Evolutionary conservation across 2,797 vertebrate genomes (phyloP), one percentile per base, ranked within the genome.

Genomic region (Setipinna tenuifilis): DNA sequence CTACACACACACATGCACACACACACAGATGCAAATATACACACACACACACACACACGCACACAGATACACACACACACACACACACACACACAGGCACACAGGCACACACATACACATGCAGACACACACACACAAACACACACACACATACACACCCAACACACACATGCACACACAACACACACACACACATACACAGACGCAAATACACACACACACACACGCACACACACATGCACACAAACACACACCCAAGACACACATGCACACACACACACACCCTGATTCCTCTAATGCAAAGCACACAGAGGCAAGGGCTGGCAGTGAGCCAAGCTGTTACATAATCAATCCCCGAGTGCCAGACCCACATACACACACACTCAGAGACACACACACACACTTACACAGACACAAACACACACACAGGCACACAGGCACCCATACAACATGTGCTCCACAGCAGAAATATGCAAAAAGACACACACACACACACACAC

Each of bases 341-440:
- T 90, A 90, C 91, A 89, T 91, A 92, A 91, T 86, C 87, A 31
- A 31, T 50, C 85, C 62, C 82, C 61, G 82, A 78, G 85, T 71
- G 84, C 81, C 83, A 65, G 81, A 83, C 81, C 48, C n/a, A 85
- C 89, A 89, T 23, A 84, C 81, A 87, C 65, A 31, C 65, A 16
- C 65, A 35, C 88, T 86, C 87, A 84, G 54, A 83, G 83, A 80
- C 50, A 54, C 50, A 44, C 21, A 44, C 81, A n/a, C 81, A 83
- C 14, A 62, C 75, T 59, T n/a, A 82, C 62, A 28, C 62, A 68
- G 23, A 68, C 62, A 68, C 59, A 61, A 9, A 68, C 28, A 31
- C 65, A 12, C 65, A 31, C 25, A 31, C 25, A 28, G 10, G 31
- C 65, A 68, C 62, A 65, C 81, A 62, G 71, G 82, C 81, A 54